Percentiles rank a stretch among this genome's conserved stretches.
Evolutionary conservation across 2,797 vertebrate genomes (phyloP).

Genomic region (Danio albolineatus): DNA sequence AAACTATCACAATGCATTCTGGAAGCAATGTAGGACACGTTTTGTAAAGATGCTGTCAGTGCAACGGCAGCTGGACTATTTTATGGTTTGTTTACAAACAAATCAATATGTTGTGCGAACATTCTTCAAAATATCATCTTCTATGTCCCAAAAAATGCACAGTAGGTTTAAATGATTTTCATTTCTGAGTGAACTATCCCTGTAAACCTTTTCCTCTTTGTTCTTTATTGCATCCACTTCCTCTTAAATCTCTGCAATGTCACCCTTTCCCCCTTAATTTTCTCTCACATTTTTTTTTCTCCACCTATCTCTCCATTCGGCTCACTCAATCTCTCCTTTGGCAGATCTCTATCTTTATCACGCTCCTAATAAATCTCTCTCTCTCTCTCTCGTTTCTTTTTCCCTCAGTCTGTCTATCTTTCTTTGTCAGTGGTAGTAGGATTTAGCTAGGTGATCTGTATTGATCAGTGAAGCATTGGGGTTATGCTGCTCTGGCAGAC

Average conservation of each 20-base stretch:
- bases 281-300: conserved; percentile 23
- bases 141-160: background rate
- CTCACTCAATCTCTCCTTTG: conserved; percentile 21
- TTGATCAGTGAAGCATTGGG: conserved; percentile 38
- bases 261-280: conserved; percentile 58
- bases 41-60: no score
- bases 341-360: conserved; percentile 4
- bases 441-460: conserved; percentile 27
- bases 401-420: conserved; percentile 10
- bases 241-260: conserved; percentile 30
- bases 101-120: background rate
- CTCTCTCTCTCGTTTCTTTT: background rate
- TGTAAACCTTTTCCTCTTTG: conserved; percentile 3
- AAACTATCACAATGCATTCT: no score
- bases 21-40: no score
- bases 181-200: background rate
- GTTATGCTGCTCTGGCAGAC: conserved; percentile 17
- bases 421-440: conserved; percentile 50
- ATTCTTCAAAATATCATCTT: background rate
- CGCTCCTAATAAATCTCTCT: conserved; percentile 17
- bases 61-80: background rate
- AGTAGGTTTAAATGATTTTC: background rate
- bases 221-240: background rate
- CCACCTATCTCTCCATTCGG: background rate
- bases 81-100: background rate